These are phyloP conservation scores for Oceanites oceanicus DNA, from an alignment of 2,113 vertebrate species.

Conservation along the genomic window DNA sequence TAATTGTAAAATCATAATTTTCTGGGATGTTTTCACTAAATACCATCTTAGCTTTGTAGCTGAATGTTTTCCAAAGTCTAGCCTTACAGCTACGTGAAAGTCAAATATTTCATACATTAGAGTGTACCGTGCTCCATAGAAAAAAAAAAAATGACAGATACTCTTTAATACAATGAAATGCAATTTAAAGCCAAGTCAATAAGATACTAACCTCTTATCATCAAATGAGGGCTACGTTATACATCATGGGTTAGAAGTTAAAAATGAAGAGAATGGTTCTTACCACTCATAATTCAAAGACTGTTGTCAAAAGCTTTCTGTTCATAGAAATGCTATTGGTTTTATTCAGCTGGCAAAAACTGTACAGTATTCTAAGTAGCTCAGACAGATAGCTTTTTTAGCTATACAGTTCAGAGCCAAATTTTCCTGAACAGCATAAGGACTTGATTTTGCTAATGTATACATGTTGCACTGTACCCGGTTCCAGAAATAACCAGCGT, in stretches of 20 bases:
- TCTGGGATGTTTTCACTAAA: constrained; percentile 19
- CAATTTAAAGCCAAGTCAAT: constrained; percentile 55
- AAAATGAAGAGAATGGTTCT: constrained; percentile 32
- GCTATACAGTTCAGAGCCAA: constrained; percentile 52
- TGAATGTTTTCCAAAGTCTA: constrained; percentile 16
- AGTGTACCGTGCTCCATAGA: not conserved
- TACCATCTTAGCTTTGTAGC: not conserved
- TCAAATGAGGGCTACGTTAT: constrained; percentile 46
- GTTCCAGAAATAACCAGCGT: constrained; percentile 35
- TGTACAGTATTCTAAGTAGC: constrained; percentile 26
- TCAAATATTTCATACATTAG: constrained; percentile 23
- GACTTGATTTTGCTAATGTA: constrained; percentile 66
- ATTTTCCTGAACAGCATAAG: constrained; percentile 67
- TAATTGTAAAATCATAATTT: constrained; percentile 11
- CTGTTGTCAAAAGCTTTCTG: constrained; percentile 39
- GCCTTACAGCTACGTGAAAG: not conserved
- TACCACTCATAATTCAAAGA: constrained; percentile 40
- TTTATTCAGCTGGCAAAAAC: constrained; percentile 47
- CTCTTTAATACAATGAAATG: constrained; percentile 55
- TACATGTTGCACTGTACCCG: constrained; percentile 24
- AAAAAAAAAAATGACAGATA: constrained; percentile 8
- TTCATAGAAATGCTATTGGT: constrained; percentile 49
- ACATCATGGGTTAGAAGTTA: constrained; percentile 54
- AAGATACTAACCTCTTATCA: constrained; percentile 42
- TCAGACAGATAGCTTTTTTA: constrained; percentile 63